Conservation (phyloP, 1,140 invertebrate species). For the Drosophila mojavensis region DNA sequence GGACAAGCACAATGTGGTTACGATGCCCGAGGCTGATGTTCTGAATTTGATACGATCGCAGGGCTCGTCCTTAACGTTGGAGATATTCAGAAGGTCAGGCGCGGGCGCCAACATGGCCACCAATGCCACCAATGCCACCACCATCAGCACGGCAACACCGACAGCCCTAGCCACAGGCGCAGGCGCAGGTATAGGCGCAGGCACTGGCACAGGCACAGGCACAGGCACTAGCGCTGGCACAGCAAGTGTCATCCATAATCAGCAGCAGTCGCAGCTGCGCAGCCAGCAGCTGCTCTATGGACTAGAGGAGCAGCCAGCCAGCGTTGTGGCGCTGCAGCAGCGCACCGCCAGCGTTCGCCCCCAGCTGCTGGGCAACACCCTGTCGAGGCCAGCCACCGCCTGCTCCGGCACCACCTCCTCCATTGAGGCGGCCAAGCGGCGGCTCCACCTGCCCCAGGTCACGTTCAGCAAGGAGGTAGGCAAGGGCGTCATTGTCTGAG, state of each 20-base stretch:
- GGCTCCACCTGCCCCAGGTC: conserved; percentile 90
- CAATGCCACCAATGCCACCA: conserved; percentile 24
- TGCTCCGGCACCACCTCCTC: conserved; percentile 85
- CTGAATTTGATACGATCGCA: conserved; percentile 89
- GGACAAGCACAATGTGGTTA: conserved; percentile 93
- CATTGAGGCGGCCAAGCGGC: conserved; percentile 86
- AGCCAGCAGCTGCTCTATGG: conserved; percentile 1
- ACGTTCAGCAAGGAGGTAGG: conserved; percentile 91
- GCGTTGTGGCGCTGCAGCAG: conserved; percentile 18
- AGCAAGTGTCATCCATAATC: conserved; percentile 8
- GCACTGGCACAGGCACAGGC: conserved; percentile 52
- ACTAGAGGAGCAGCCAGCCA: conserved; percentile 27
- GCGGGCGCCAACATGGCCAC: conserved; percentile 74
- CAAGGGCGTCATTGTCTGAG: conserved; percentile 87
- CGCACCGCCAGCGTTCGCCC: conserved; percentile 33
- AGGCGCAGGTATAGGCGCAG: conserved; percentile 3
- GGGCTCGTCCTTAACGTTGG: conserved; percentile 87
- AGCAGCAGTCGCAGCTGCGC: background rate
- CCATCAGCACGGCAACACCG: conserved; percentile 15
- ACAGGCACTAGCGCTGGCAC: conserved; percentile 9
- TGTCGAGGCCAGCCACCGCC: conserved; percentile 85
- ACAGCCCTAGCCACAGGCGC: conserved; percentile 43
- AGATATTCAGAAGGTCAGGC: conserved; percentile 89
- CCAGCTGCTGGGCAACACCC: conserved; percentile 32
- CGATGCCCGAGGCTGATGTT: conserved; percentile 90